phyloP scores from a whole-genome alignment of 2,113 vertebrate species.

The Strix uralensis region DNA sequence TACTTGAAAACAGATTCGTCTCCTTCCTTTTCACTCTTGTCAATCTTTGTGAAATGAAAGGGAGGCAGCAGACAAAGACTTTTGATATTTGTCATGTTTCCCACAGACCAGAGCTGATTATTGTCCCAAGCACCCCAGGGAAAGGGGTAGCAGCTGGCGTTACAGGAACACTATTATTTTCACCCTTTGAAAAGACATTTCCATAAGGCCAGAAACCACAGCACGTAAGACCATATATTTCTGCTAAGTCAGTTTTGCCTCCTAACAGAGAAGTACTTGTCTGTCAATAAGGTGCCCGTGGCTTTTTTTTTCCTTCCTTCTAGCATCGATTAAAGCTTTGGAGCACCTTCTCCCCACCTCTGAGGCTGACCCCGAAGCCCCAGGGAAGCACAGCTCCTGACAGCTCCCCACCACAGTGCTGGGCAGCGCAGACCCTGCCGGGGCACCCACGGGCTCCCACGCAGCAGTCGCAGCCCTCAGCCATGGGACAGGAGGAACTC shows the following conservation, averaged over 20 bases:
- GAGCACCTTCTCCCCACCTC: neutral
- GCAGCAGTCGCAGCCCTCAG: no score
- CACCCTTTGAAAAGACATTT: neutral
- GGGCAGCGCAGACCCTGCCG: no score
- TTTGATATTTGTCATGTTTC: neutral
- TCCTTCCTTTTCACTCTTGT: neutral
- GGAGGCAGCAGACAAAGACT: neutral
- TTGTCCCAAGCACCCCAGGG: neutral
- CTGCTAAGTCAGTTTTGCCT: neutral
- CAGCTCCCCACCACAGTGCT: fast-evolving
- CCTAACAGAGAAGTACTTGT: neutral
- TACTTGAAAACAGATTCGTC: fast-evolving
- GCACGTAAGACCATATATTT: fast-evolving
- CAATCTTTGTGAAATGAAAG: fast-evolving
- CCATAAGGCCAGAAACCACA: neutral
- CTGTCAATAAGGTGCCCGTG: fast-evolving
- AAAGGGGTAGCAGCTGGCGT: neutral
- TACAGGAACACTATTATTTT: neutral
- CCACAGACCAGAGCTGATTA: neutral
- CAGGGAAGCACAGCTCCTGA: neutral
- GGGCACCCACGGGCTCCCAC: neutral
- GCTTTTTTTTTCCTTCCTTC: neutral
- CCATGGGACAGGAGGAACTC: fast-evolving
- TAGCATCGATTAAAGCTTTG: no score
- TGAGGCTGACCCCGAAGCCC: no score